These are phyloP conservation scores for Atta texana DNA, from an alignment of 1,140 invertebrate species.

Conservation along the genomic window DNA sequence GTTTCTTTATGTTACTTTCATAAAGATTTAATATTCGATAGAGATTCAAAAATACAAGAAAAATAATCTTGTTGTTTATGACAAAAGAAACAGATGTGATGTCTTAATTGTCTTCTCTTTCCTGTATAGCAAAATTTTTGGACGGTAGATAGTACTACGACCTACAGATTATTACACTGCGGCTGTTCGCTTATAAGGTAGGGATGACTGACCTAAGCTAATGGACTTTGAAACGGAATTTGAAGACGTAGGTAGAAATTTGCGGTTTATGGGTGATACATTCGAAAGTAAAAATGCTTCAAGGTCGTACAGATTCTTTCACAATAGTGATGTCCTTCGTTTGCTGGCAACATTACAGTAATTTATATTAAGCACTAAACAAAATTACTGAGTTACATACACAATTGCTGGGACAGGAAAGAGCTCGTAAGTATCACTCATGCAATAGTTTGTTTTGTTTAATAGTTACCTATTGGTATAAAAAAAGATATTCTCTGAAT, in stretches of 20 bases:
- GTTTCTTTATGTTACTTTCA: background rate
- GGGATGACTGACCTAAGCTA: conserved; percentile 66
- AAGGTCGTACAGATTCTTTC: conserved; percentile 65
- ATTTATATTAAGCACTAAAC: conserved; percentile 38
- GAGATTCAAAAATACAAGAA: background rate
- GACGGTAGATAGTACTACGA: background rate
- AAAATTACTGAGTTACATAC: conserved; percentile 29
- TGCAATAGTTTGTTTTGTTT: conserved; percentile 9
- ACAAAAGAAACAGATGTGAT: conserved; percentile 6
- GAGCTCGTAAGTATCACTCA: conserved; percentile 7
- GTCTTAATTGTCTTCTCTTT: background rate
- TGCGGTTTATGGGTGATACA: conserved; percentile 63
- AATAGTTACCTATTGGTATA: conserved; percentile 1
- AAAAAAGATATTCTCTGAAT: background rate
- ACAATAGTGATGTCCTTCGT: conserved; percentile 28
- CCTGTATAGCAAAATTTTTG: background rate
- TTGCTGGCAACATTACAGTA: conserved; percentile 61
- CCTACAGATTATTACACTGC: background rate
- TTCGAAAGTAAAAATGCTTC: conserved; percentile 74
- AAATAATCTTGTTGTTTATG: background rate
- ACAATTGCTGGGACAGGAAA: background rate
- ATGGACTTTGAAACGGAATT: conserved; percentile 44
- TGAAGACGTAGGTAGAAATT: conserved; percentile 3
- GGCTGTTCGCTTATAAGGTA: conserved; percentile 18
- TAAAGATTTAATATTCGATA: background rate